phyloP scores from a whole-genome alignment of 2,113 vertebrate species.

The Coregonus clupeaformis region DNA sequence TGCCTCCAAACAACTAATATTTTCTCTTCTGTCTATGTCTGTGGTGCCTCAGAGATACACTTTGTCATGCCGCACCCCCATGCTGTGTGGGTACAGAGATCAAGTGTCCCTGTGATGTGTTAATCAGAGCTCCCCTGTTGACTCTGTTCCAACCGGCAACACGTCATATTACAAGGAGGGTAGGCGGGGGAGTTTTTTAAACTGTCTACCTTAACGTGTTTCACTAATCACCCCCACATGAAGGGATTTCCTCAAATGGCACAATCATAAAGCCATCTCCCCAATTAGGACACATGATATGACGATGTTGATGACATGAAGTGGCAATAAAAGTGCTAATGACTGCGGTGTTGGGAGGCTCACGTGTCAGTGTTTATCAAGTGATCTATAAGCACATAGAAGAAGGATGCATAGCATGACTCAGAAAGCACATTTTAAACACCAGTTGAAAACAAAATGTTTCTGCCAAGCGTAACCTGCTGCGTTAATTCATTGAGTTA shows the following conservation, averaged over 20 bases:
- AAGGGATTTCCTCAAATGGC: slow-evolving; percentile 2
- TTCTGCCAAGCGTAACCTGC: slow-evolving; percentile 16
- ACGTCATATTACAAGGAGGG: neutral
- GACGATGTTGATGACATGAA: slow-evolving; percentile 4
- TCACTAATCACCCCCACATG: neutral
- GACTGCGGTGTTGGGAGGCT: neutral
- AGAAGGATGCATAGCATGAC: neutral
- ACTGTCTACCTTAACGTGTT: neutral
- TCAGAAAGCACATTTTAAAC: neutral
- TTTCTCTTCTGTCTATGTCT: too few species aligned
- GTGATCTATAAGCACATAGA: neutral
- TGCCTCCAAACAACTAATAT: too few species aligned
- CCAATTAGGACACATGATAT: slow-evolving; percentile 6
- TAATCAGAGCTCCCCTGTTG: neutral
- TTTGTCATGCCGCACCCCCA: neutral
- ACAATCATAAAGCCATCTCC: slow-evolving; percentile 19
- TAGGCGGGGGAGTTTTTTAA: neutral
- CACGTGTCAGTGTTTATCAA: neutral
- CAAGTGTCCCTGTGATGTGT: neutral
- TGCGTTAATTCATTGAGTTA: slow-evolving; percentile 33
- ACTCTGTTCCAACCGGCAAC: neutral
- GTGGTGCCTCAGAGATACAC: neutral
- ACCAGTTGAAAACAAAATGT: neutral
- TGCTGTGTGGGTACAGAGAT: neutral
- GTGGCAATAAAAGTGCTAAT: neutral